phyloP scores from a whole-genome alignment of 2,888 invertebrate species.

The Dynastes grantii region DNA sequence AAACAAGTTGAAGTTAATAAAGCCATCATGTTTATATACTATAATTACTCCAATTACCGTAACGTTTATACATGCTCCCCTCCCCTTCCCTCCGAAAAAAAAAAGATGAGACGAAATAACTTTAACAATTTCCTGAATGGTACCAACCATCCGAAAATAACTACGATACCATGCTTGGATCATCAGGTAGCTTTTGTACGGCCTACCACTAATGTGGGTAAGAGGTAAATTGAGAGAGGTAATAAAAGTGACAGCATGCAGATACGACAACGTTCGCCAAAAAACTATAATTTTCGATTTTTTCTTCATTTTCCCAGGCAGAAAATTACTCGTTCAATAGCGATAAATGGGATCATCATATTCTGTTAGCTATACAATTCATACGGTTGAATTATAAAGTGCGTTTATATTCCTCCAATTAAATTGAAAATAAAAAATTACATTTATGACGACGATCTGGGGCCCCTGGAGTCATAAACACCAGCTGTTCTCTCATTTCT shows the following conservation, averaged over 20 bases:
- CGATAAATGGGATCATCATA: neutral
- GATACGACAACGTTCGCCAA: neutral
- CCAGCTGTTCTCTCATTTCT: neutral
- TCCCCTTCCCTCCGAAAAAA: neutral
- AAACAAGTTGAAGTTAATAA: slow-evolving; percentile 1
- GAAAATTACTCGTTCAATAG: neutral
- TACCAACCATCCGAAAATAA: too few relatives aligned
- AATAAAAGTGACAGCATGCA: slow-evolving; percentile 14
- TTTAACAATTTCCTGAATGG: slow-evolving; percentile 8
- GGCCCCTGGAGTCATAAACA: neutral
- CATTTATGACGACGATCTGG: slow-evolving; percentile 14
- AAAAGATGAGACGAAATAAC: neutral
- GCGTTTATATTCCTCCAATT: slow-evolving; percentile 13
- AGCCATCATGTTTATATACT: neutral
- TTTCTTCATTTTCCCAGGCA: neutral
- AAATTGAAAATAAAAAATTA: slow-evolving; percentile 39
- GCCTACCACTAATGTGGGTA: neutral
- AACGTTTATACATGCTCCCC: neutral
- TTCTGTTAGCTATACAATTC: too few relatives aligned
- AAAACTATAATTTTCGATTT: slow-evolving; percentile 2
- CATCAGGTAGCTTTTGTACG: neutral
- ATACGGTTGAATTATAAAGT: too few relatives aligned
- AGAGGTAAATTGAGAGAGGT: neutral
- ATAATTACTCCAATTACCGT: slow-evolving; percentile 4
- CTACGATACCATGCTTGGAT: neutral